phyloP scores from a whole-genome alignment of 2,797 vertebrate species.

The Malurus splendens region DNA sequence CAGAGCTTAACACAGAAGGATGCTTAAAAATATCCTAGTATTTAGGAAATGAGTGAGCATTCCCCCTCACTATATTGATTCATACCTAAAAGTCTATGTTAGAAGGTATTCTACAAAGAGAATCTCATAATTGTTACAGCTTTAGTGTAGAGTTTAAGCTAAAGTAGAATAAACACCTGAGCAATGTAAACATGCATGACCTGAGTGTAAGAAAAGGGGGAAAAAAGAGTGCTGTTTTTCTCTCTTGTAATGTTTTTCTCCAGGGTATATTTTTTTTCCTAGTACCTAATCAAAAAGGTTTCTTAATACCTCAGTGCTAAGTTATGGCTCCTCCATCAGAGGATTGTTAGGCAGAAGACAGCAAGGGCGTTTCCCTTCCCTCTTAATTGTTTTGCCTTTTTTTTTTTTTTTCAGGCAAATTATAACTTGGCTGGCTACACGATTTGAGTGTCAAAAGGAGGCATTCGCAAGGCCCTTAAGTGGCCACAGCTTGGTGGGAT shows the following conservation, averaged over 20 bases:
- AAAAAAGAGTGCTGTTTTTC: background rate
- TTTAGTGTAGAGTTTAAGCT: background rate
- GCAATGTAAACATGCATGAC: background rate
- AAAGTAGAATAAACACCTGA: background rate
- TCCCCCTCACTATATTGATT: background rate
- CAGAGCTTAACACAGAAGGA: background rate
- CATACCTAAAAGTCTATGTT: background rate
- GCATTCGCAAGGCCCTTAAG: accelerated
- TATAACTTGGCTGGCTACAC: background rate
- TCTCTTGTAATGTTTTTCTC: background rate
- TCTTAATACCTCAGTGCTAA: background rate
- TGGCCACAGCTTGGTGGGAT: background rate
- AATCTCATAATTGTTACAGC: background rate
- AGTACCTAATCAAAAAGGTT: background rate
- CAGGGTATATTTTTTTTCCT: background rate
- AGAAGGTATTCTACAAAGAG: background rate
- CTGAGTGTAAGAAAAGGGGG: background rate
- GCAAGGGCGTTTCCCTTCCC: background rate
- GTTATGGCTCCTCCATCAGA: background rate
- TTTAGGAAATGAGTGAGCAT: background rate
- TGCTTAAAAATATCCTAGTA: background rate
- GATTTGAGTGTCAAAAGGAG: background rate
- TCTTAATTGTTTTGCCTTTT: background rate
- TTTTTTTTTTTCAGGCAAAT: background rate
- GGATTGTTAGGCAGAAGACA: background rate